Base-by-base conservation (phyloP, 2,888 invertebrate species). In the Epinotia nisella region DNA sequence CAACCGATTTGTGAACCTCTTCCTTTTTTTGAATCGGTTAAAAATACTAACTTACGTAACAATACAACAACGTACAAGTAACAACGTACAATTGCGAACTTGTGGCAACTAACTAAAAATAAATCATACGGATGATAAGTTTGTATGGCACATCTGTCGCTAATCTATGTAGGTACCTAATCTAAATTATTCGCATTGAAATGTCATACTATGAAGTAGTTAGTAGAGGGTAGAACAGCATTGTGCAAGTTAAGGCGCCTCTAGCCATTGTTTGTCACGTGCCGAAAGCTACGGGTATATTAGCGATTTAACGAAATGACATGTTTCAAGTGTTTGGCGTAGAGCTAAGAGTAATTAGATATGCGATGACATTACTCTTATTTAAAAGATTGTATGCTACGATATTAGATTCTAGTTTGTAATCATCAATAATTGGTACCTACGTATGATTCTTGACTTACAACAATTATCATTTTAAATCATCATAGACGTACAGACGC, bases 301-400 rank as follows among this genome's bases (percentile, higher is more conserved):
- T 85, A 80, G 81, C 83, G 78, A 85, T 87, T 88, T 86, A 86
- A 81, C 81, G 76, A 79, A 75, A 78, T 83, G 74, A 75, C 80
- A 79, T 77, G 78, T 77, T 79, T 74, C 60, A 45, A 68, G 65
- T 62, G 55, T 39, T 66, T 60, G 19, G 24, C 13, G 61, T 55
- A 75, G 76, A 74, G 73, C 15, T 70, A 41, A 15, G 55, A 70
- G 11, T 29, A 39, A 29, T 21, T 49, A 70, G 70, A 70, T 11
- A 68, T 5, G 41, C 5, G 15, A 3, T 13, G 11, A 39, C 11
- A 39, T 39, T 10, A 17, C 11, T 59, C 35, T 41, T 41, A 39
- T 39, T 39, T 39, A 11, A 39, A 10, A 11, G 11, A 45, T 13
- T 45, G 13, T 45, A 45, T 13, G 11, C 13, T 45, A 15, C 3